Conservation (phyloP, 2,113 vertebrate genomes). For the Todiramphus chloris region DNA sequence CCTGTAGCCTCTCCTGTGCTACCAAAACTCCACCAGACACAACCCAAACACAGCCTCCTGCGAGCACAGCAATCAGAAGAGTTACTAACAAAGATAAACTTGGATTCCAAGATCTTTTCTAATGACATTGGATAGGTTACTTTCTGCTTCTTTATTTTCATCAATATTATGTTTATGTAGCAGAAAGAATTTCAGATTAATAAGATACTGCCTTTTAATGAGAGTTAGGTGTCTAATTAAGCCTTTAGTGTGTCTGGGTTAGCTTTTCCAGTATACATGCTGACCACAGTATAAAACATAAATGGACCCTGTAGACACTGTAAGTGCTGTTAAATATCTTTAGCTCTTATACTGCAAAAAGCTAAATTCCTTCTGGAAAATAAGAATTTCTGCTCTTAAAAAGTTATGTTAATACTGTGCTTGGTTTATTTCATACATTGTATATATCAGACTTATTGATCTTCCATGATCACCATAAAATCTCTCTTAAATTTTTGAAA, state of each 20-base stretch:
- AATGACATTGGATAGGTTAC: neutral
- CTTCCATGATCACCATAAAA: neutral
- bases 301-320: neutral
- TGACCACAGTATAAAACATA: neutral
- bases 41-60: neutral
- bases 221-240: neutral
- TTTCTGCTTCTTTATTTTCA: neutral
- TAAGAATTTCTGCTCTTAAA: neutral
- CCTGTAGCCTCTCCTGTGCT: neutral
- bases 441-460: neutral
- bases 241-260: neutral
- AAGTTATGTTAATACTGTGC: neutral
- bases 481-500: neutral
- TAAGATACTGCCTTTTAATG: neutral
- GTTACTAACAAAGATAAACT: neutral
- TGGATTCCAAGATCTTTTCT: neutral
- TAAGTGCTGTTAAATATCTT: neutral
- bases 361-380: neutral
- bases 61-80: neutral
- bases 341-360: neutral
- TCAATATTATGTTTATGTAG: neutral
- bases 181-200: neutral
- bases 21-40: neutral
- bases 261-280: neutral
- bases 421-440: neutral